phyloP scores from a whole-genome alignment of 2,113 vertebrate species.

The Coracopsis vasa region DNA sequence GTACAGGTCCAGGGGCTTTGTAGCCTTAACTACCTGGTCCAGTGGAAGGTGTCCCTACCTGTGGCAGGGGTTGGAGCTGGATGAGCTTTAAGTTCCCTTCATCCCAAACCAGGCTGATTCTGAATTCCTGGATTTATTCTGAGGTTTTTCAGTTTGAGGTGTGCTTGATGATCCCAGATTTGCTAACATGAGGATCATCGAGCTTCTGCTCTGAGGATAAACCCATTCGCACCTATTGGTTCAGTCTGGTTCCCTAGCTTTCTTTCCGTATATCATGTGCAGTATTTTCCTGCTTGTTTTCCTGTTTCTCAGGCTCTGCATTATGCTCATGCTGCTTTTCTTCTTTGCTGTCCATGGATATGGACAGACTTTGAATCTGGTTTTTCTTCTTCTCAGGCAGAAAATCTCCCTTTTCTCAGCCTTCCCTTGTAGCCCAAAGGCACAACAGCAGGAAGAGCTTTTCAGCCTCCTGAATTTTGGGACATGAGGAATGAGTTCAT shows the following conservation, averaged over 20 bases:
- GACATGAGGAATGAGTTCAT: background rate
- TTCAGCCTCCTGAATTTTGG: background rate
- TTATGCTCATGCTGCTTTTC: background rate
- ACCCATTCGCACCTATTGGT: background rate
- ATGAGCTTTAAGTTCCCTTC: background rate
- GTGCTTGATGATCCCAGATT: background rate
- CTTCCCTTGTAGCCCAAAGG: background rate
- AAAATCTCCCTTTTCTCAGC: background rate
- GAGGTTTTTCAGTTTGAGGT: background rate
- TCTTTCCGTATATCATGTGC: fast-evolving
- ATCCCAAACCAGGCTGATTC: background rate
- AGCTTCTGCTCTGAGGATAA: background rate
- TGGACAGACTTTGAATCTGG: fast-evolving
- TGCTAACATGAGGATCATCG: fast-evolving
- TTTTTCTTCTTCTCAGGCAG: background rate
- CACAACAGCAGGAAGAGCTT: background rate
- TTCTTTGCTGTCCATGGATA: background rate
- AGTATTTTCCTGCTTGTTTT: background rate
- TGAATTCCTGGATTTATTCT: background rate
- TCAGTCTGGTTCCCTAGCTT: background rate
- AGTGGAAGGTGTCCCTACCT: background rate
- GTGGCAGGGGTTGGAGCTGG: background rate
- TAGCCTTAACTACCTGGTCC: background rate
- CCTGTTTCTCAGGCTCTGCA: background rate
- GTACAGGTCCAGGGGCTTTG: background rate